Evolutionary conservation across 2,113 vertebrate genomes (phyloP).

Genomic region (Triplophysa siluroides): DNA sequence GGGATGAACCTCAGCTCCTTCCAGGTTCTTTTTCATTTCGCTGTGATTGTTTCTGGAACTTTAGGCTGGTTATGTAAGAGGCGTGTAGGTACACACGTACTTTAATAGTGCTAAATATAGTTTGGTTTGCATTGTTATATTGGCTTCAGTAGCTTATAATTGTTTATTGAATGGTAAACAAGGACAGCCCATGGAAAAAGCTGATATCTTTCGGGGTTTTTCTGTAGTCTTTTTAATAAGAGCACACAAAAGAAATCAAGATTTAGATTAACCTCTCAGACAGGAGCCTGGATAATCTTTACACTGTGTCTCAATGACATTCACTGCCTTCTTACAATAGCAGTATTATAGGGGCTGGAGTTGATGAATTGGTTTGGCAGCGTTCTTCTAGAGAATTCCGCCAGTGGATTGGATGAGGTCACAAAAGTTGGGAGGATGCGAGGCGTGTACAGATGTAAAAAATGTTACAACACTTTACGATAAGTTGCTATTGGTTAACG

Average conservation of each 20-base stretch:
- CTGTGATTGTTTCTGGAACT: slow-evolving; percentile 15
- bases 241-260: neutral
- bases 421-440: neutral
- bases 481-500: too few species aligned
- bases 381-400: neutral
- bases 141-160: neutral
- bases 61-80: slow-evolving; percentile 17
- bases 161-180: neutral
- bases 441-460: slow-evolving; percentile 7
- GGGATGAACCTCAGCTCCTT: slow-evolving; percentile 4
- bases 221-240: neutral
- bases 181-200: neutral
- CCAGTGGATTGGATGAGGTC: neutral
- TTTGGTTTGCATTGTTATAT: neutral
- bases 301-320: slow-evolving; percentile 21
- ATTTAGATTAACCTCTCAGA: slow-evolving; percentile 30
- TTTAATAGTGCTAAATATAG: neutral
- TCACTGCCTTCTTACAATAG: slow-evolving; percentile 18
- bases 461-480: too few species aligned
- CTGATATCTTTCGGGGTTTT: neutral
- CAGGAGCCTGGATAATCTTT: slow-evolving; percentile 29
- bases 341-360: slow-evolving; percentile 10
- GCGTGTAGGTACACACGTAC: neutral
- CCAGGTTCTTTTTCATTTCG: neutral
- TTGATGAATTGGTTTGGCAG: slow-evolving; percentile 21